These are phyloP conservation scores for Petrocephalus schoutedeni DNA, from an alignment of 2,797 vertebrate species.

Conservation along the genomic window DNA sequence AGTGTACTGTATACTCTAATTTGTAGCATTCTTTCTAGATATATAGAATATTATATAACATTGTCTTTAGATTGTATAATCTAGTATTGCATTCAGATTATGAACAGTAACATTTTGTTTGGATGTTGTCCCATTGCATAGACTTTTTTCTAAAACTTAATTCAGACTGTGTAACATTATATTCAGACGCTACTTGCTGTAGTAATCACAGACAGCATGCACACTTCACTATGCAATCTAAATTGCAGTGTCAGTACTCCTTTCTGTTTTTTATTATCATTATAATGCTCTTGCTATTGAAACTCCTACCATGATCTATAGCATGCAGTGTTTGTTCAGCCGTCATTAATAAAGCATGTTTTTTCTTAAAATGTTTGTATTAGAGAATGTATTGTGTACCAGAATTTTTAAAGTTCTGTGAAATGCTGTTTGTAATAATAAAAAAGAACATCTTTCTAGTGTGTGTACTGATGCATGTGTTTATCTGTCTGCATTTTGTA, in stretches of 20 bases:
- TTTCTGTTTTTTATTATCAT: background rate
- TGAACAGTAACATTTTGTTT: background rate
- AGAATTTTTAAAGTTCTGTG: constrained; percentile 5
- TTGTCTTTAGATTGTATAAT: background rate
- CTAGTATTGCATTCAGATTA: background rate
- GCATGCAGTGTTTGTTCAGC: background rate
- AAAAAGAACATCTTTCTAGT: background rate
- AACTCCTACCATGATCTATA: background rate
- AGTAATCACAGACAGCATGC: background rate
- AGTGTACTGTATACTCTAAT: background rate
- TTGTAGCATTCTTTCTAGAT: background rate
- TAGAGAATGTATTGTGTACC: background rate
- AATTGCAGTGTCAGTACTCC: background rate
- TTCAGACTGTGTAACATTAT: background rate
- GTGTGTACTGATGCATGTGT: background rate
- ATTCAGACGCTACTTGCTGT: background rate
- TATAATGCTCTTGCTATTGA: background rate
- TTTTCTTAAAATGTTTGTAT: background rate
- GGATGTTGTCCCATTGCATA: background rate
- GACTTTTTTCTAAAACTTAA: background rate
- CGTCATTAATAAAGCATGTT: background rate
- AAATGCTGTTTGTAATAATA: background rate
- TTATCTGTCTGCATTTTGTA: background rate
- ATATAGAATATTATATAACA: background rate
- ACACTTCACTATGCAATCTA: background rate